These are phyloP conservation scores for Coluber constrictor DNA, from an alignment of 2,797 vertebrate species.

Conservation along the genomic window DNA sequence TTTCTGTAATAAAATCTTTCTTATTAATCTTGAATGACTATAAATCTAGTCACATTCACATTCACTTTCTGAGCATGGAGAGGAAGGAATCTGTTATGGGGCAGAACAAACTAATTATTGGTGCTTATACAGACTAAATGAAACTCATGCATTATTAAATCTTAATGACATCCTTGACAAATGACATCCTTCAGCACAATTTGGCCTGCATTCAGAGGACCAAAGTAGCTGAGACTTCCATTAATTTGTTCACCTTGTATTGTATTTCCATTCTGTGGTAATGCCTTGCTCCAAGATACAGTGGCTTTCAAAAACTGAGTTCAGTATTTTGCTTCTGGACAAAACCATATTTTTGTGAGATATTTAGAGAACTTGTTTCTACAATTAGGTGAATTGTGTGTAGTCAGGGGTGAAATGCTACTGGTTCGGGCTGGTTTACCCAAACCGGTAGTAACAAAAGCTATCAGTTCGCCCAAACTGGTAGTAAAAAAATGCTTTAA, in stretches of 20 bases:
- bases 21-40: conserved; percentile 3
- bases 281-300: conserved; percentile 13
- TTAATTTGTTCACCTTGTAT: conserved; percentile 12
- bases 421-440: too few relatives aligned
- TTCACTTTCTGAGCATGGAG: conserved; percentile 3
- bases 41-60: background rate
- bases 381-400: conserved; percentile 26
- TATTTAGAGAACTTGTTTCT: background rate
- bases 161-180: conserved; percentile 11
- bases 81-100: background rate
- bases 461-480: too few relatives aligned
- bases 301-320: background rate
- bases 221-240: background rate
- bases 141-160: conserved; percentile 23
- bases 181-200: background rate
- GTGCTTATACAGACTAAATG: background rate
- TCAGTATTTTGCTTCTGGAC: conserved; percentile 4
- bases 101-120: conserved; percentile 29
- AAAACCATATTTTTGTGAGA: conserved; percentile 2
- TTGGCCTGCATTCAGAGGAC: conserved; percentile 18
- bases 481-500: too few relatives aligned
- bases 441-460: too few relatives aligned
- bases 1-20: background rate
- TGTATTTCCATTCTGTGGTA: background rate
- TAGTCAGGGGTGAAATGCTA: background rate